Evolutionary conservation across 2,113 vertebrate species (phyloP), one percentile per base, ranked within the genome.

Genomic region (Hucho hucho): DNA sequence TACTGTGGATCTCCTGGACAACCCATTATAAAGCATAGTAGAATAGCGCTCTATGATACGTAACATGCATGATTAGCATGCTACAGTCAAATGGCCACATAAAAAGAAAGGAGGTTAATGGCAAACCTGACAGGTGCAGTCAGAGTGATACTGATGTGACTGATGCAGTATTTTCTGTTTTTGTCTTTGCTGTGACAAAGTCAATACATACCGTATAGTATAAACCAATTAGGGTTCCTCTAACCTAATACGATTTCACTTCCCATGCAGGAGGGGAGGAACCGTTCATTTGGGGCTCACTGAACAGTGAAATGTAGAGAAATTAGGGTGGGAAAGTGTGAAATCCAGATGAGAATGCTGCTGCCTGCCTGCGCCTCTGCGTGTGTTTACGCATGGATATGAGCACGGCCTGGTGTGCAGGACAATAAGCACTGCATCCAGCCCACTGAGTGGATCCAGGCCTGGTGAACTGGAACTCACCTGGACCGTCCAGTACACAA

Each of bases 391-490:
- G 72, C 64, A 75, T 63, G 58, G 70, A 61, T 78, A 53, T 68
- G 65, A 70, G 63, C 43, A n/a, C 65, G 28, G 28, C 49, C 58
- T 61, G 47, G 72, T 37, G 72, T 43, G 43, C 66, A 59, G 65
- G 65, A 75, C 25, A 56, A 13, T 49, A 43, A 43, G 37, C 37
- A 56, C 64, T 70, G 74, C 58, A 47, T 72, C n/a, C 68, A 64
- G 77, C 64, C 81, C 68, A 64, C 4, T 77, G 69, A 69, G 32
- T 72, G 64, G 56, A 28, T 72, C 64, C 59, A 75, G 69, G n/a
- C 25, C 65, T 37, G 58, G 16, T 85, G 81, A 87, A 85, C 81
- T 73, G 77, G 74, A 84, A 87, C 70, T 79, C 47, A 79, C 67
- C 73, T 74, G 70, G 67, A 75, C 76, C n/a, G 53, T 66, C 32